Base-by-base conservation (phyloP, 2,888 invertebrate species). In the Mythimna albipuncta region DNA sequence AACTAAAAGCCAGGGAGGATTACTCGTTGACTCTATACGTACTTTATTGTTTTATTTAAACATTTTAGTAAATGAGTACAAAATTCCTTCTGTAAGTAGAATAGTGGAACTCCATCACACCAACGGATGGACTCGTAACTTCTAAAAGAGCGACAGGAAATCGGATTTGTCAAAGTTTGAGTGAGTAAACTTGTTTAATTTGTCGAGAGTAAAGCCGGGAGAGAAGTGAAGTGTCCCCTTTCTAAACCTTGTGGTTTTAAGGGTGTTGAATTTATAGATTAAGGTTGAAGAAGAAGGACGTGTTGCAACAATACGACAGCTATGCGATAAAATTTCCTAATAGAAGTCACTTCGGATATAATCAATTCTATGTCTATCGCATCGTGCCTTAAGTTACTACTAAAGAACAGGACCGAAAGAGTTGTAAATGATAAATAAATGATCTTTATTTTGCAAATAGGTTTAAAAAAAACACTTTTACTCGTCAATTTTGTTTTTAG, bases 91-190 rank as follows among this genome's bases (percentile, higher is more conserved):
- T n/a, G 54, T 58, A 47, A 79, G 55, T 54, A 66, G 64, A 77
- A 65, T 77, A 69, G 59, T 69, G 50, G 38, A 82, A 75, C 57
- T 77, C 70, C 69, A 69, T 73, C 71, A 72, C 69, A 81, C 73
- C 61, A 75, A 57, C 73, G 71, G 73, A 81, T 81, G 81, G 78
- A 67, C 65, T 75, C 59, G 63, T 76, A 83, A 85, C 83, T 84
- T 73, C 69, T 83, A 81, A 81, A 77, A 85, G 85, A 84, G 78
- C 79, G 81, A 77, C 83, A 83, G 81, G 75, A 84, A 84, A 84
- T 85, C 78, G 75, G 79, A 84, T 83, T 84, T 84, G 83, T 84
- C 84, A 81, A 84, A 84, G 41, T 84, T 84, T 81, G 76, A 85
- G 78, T 61, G 79, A 77, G 73, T 72, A 83, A 71, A 81, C 85